phyloP scores from a whole-genome alignment of 2,113 vertebrate genomes.

The Carettochelys insculpta region DNA sequence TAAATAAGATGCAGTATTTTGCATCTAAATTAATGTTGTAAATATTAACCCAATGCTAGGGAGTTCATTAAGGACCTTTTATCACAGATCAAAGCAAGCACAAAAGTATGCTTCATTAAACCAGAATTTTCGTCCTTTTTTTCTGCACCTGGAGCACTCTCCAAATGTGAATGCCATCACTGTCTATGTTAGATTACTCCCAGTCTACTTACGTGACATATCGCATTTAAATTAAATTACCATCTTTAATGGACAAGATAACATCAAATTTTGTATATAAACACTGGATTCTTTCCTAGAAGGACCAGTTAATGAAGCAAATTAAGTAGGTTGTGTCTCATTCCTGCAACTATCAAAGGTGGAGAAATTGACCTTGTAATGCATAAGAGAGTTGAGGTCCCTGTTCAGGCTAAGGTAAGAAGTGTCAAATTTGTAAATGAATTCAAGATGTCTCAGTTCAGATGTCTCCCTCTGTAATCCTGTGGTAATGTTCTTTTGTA shows the following conservation, averaged over 20 bases:
- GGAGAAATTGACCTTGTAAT: too few species aligned
- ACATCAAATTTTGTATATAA: neutral
- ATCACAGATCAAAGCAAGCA: neutral
- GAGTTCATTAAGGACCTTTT: too few species aligned
- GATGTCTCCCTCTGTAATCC: too few species aligned
- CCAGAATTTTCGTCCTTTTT: neutral
- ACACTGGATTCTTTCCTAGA: too few species aligned
- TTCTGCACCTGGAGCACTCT: neutral
- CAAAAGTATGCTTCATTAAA: neutral
- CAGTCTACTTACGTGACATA: neutral
- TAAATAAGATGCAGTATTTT: conserved; percentile 1
- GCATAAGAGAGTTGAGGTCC: too few species aligned
- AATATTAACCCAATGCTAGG: neutral
- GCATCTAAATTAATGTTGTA: neutral
- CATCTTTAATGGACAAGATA: neutral
- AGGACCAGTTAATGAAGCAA: too few species aligned
- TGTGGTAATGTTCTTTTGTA: too few species aligned
- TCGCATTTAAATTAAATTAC: neutral
- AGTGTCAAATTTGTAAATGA: too few species aligned
- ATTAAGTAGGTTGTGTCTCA: too few species aligned
- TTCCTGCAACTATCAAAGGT: too few species aligned
- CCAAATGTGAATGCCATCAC: neutral
- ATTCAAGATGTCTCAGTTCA: too few species aligned
- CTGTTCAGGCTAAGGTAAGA: too few species aligned
- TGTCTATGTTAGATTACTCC: neutral